These are phyloP conservation scores for Drosophila flavopinicola DNA, from an alignment of 2,888 invertebrate genomes.

Conservation along the genomic window DNA sequence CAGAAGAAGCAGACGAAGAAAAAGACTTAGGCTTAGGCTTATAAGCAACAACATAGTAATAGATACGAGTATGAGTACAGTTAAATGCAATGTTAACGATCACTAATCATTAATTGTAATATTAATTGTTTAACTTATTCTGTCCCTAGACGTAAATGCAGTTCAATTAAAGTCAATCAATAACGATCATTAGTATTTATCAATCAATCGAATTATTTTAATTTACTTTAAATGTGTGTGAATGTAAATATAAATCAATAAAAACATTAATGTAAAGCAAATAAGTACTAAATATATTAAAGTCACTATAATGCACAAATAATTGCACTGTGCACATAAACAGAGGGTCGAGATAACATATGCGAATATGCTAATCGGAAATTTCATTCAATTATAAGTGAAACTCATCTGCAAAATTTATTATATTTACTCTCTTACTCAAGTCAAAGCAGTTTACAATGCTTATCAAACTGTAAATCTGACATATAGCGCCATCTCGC, in stretches of 20 bases:
- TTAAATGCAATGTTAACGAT: conserved; percentile 51
- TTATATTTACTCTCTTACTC: background rate
- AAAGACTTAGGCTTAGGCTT: conserved; percentile 53
- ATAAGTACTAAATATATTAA: background rate
- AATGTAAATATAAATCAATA: conserved; percentile 48
- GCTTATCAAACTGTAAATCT: conserved; percentile 35
- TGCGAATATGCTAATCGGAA: too few species aligned
- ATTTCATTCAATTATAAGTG: too few species aligned
- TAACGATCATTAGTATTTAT: conserved; percentile 43
- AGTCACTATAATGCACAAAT: background rate
- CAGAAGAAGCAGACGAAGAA: conserved; percentile 6
- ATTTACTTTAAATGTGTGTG: conserved; percentile 38
- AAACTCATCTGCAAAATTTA: background rate
- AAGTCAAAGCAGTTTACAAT: background rate
- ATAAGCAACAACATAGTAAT: conserved; percentile 9
- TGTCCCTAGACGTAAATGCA: conserved; percentile 37
- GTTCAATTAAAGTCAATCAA: conserved; percentile 42
- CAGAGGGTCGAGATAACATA: too few species aligned
- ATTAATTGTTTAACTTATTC: conserved; percentile 62
- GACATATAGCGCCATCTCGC: background rate
- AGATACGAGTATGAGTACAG: conserved; percentile 33
- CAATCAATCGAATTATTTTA: conserved; percentile 16
- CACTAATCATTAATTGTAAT: conserved; percentile 72
- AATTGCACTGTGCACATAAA: background rate
- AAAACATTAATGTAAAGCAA: conserved; percentile 27